These are phyloP conservation scores for Umimayanthus kanabou DNA, from an alignment of 92 coral and sea anemone species.

Conservation along the genomic window DNA sequence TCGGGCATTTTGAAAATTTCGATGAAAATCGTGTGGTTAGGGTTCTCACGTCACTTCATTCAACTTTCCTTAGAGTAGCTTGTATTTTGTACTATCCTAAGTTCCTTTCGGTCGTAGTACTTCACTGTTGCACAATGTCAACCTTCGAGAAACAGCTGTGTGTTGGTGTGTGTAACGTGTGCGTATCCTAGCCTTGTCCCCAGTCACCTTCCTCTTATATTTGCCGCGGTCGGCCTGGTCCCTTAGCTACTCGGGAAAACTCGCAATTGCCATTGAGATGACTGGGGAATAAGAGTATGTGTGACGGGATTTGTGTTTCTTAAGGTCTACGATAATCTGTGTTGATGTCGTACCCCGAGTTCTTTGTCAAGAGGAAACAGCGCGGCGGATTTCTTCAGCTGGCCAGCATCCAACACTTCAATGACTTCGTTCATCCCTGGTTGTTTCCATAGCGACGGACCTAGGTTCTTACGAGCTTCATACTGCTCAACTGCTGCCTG, in stretches of 20 bases:
- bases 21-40: no score
- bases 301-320: background rate
- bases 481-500: constrained; percentile 85
- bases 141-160: no score
- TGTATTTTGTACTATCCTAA: background rate
- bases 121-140: no score
- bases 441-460: constrained; percentile 87
- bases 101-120: background rate
- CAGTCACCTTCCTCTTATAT: no score
- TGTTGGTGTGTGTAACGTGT: no score
- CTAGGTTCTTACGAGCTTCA: constrained; percentile 59
- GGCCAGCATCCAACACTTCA: constrained; percentile 71
- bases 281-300: background rate
- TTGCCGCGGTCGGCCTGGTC: background rate
- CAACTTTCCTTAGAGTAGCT: background rate
- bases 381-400: constrained; percentile 70
- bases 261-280: constrained; percentile 5
- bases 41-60: no score
- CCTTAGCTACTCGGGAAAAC: background rate
- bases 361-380: constrained; percentile 66
- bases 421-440: constrained; percentile 80
- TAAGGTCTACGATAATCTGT: background rate
- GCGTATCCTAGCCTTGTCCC: no score
- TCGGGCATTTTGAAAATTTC: no score
- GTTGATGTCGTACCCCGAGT: constrained; percentile 59